A percentile compares a stretch with the other conserved stretches of the same genome.
Evolutionary conservation across 1,140 invertebrate genomes (phyloP).

Genomic region (Chironomus tepperi): DNA sequence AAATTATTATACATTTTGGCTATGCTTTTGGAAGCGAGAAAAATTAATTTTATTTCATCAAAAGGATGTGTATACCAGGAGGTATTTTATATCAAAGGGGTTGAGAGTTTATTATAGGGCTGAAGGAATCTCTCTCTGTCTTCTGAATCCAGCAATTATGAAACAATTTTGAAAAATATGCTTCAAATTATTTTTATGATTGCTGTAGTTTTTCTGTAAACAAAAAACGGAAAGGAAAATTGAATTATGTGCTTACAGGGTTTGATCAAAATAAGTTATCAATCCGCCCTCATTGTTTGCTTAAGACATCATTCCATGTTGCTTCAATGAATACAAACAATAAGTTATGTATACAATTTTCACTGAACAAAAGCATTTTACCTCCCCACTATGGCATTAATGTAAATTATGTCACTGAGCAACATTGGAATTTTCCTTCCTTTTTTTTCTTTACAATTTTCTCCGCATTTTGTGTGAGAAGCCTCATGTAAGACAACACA

Average conservation of each 20-base stretch:
- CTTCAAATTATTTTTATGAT: too few relatives aligned
- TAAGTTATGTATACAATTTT: conserved; percentile 17
- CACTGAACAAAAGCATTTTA: neutral
- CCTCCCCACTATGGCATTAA: neutral
- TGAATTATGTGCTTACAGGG: neutral
- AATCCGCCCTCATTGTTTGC: neutral
- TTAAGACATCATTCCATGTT: neutral
- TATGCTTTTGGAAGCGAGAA: neutral
- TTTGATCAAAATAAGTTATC: neutral
- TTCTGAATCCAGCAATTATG: neutral
- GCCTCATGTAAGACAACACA: conserved; percentile 5
- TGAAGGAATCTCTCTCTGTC: neutral
- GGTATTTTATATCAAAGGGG: neutral
- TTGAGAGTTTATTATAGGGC: neutral
- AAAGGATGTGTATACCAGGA: neutral
- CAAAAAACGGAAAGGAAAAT: neutral
- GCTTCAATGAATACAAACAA: neutral
- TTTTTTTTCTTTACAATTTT: too few relatives aligned
- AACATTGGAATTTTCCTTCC: neutral
- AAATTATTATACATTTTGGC: conserved; percentile 16
- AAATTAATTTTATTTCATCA: neutral
- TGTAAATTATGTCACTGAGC: conserved; percentile 12
- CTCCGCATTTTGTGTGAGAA: neutral
- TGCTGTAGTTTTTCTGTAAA: neutral
- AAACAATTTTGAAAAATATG: neutral